Evolutionary conservation across 2,888 invertebrate genomes (phyloP).

Genomic region (Dendrolimus houi): DNA sequence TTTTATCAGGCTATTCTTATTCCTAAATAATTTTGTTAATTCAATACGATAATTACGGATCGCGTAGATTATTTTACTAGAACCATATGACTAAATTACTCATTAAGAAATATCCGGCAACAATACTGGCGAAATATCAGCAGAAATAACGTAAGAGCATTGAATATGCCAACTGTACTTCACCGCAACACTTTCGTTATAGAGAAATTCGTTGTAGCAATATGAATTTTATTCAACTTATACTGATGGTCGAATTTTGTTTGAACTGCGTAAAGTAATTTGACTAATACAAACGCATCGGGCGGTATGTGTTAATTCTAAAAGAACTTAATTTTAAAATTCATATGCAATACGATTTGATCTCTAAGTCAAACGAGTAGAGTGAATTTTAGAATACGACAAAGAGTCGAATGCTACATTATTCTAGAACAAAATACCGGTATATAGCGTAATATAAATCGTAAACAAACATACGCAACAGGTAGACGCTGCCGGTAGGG

Average conservation of each 20-base stretch:
- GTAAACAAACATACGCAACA: constrained; percentile 57
- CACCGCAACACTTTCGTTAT: neutral
- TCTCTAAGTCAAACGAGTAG: neutral
- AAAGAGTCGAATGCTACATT: constrained; percentile 5
- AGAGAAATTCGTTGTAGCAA: too few relatives aligned
- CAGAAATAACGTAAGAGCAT: neutral
- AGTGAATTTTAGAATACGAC: neutral
- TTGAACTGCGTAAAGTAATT: neutral
- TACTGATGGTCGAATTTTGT: too few relatives aligned
- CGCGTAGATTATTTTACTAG: too few relatives aligned
- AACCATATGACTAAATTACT: too few relatives aligned
- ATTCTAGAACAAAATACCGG: constrained; percentile 37
- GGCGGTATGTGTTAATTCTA: neutral
- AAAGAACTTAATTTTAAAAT: neutral
- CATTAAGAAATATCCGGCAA: too few relatives aligned
- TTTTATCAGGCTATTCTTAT: too few relatives aligned
- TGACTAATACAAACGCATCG: neutral
- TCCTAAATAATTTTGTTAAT: too few relatives aligned
- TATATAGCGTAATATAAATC: constrained; percentile 33
- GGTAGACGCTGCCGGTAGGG: constrained; percentile 23
- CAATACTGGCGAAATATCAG: too few relatives aligned
- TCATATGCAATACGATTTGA: too few relatives aligned
- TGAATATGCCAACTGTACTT: neutral
- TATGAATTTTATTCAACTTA: too few relatives aligned
- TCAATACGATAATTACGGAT: too few relatives aligned